Conservation (phyloP, 2,888 invertebrate genomes). For the Drosophila kambysellisi region DNA sequence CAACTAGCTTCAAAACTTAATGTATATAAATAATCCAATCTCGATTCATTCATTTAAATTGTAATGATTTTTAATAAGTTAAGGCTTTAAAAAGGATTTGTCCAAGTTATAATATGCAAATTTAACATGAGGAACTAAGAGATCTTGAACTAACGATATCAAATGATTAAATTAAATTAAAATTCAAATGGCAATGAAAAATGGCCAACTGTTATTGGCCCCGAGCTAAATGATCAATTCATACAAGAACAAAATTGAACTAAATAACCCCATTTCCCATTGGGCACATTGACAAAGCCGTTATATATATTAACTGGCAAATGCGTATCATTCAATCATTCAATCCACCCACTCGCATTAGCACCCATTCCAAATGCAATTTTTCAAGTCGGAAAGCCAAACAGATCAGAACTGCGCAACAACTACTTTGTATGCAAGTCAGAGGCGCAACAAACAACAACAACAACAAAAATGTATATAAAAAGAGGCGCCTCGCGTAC, state of each 20-base stretch:
- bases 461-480: background rate
- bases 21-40: background rate
- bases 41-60: background rate
- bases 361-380: constrained; percentile 49
- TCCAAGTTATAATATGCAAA: background rate
- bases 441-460: background rate
- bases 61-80: background rate
- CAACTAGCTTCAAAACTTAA: background rate
- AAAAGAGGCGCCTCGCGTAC: constrained; percentile 44
- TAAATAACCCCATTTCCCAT: background rate
- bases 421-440: constrained; percentile 19
- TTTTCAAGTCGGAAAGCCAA: constrained; percentile 45
- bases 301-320: constrained; percentile 7
- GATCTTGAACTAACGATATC: background rate
- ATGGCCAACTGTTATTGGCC: constrained; percentile 1
- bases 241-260: background rate
- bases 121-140: background rate
- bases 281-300: constrained; percentile 4
- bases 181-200: background rate
- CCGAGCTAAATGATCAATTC: background rate
- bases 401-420: constrained; percentile 20
- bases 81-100: background rate
- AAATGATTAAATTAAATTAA: background rate
- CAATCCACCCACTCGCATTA: constrained; percentile 50
- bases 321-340: constrained; percentile 25